Base-by-base conservation (phyloP, 2,888 invertebrate species). In the Drosophila mulleri region DNA sequence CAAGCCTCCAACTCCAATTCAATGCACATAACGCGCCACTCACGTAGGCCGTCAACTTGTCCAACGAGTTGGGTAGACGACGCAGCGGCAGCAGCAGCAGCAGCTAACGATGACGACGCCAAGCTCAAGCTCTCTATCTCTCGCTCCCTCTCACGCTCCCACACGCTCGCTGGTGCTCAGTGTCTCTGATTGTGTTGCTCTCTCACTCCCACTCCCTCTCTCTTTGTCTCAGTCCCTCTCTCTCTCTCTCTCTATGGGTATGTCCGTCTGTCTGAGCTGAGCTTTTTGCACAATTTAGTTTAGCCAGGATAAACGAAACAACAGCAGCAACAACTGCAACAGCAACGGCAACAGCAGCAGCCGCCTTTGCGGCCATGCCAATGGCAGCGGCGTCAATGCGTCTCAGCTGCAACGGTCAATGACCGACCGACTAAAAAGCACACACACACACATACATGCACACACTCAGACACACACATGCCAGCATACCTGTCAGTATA, bases 341-440 rank as follows among this genome's bases (percentile, higher is more conserved):
- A 68, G 29, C 54, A 35, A 35, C 67, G 54, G 39, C 53, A 42
- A 11, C 65, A 12, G 14, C 35, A 37, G 52, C 63, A 47, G 54
- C 72, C 64, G 56, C 72, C 64, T 67, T 75, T 71, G 75, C 67
- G 73, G 74, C 82, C 80, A 78, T 78, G 76, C 82, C 82, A 82
- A 76, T 80, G 79, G 83, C 78, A 81, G 78, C 89, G 87, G 90
- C 90, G 88, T 82, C 89, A 91, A 75, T 81, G 86, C 88, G 88
- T 91, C 90, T 89, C 84, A 87, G 90, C 75, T 80, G 83, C 76
- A 82, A 78, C 90, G 91, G 91, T 91, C 91, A 90, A 91, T 91
- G 91, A 91, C 91, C 91, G 91, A 90, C 90, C 91, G 90, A 91
- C 91, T 91, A 91, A 91, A 90, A 82, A 79, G 67, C 77, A 78